Base-by-base conservation (phyloP, 2,888 invertebrate species). In the Clusia tigrina region DNA sequence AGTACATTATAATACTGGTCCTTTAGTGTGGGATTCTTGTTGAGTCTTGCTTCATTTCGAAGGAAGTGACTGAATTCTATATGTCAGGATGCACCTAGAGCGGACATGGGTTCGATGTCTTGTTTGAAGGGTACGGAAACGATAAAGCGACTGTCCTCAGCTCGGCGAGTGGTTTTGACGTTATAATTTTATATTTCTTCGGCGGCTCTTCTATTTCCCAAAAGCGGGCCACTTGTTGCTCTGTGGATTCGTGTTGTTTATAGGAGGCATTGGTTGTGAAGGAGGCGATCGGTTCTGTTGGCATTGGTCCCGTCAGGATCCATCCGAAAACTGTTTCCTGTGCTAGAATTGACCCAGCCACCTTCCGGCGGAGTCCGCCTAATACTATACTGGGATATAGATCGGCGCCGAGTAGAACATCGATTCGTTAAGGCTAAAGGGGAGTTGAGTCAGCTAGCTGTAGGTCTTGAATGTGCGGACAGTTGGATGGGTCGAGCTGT, bases 81-180 rank as follows among this genome's bases (percentile, higher is more conserved):
- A 18, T 57, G 18, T 46, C 62, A 25, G 20, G 60, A 48, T 15
- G 12, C 18, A 15, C 60, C 55, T 12, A 54, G 9, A n/a, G 6
- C n/a, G n/a, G n/a, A 10, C n/a, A 10, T n/a, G 9, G 5, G 6
- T 6, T 6, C 9, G n/a, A 48, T 10, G n/a, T 18, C n/a, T 6
- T 6, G 17, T 6, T 48, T 6, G 48, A 48, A 48, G 6, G 48
- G 48, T 6, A 48, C 9, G 6, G 6, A 9, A 9, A 32, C 32
- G 6, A 32, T 12, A 32, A 32, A 32, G 6, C 32, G 32, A 12
- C 32, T 12, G 6, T 32, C 32, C 32, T 6, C 6, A 32, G 6
- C 12, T 9, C 32, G 32, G 6, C 32, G 32, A 12, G 32, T 32
- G 6, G 32, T 32, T 32, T 32, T 32, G 6, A 32, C 12, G 12